Conservation (phyloP, 2,888 invertebrate genomes). For the Adineta ricciae region DNA sequence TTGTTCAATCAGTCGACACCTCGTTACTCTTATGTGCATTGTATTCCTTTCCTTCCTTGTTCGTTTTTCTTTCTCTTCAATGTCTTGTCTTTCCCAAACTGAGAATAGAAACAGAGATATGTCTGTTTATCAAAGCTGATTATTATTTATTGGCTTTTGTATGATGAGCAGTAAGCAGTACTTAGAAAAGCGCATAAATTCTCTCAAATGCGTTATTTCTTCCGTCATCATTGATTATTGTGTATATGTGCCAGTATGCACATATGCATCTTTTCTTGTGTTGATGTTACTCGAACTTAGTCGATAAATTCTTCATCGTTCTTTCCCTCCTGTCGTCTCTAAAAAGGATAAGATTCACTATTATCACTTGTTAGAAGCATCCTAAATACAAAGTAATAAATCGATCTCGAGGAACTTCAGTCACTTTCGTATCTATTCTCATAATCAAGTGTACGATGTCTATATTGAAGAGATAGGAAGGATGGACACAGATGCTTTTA, state of each 20-base stretch:
- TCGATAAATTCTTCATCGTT: neutral
- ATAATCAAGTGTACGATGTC: neutral
- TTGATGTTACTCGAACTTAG: neutral
- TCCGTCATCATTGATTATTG: neutral
- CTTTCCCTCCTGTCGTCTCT: neutral
- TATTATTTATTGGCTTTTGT: slow-evolving; percentile 5
- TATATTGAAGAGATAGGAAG: neutral
- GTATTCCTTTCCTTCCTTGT: neutral
- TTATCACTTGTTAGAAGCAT: neutral
- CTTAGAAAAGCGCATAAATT: neutral
- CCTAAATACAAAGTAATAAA: neutral
- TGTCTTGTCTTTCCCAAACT: neutral
- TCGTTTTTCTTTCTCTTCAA: neutral
- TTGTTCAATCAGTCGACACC: neutral
- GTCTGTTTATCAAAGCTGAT: slow-evolving; percentile 13
- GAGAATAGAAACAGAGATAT: neutral
- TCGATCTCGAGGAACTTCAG: neutral
- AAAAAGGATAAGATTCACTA: neutral
- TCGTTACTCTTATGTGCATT: neutral
- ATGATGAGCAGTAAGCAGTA: slow-evolving; percentile 1
- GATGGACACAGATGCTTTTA: neutral
- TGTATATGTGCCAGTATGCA: slow-evolving; percentile 11
- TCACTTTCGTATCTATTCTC: neutral
- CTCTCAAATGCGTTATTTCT: neutral
- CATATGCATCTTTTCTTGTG: neutral